A percentile compares a stretch with the other conserved stretches of the same genome.
These are phyloP conservation scores for Myiozetetes cayanensis DNA, from an alignment of 2,113 vertebrate species.

Conservation along the genomic window DNA sequence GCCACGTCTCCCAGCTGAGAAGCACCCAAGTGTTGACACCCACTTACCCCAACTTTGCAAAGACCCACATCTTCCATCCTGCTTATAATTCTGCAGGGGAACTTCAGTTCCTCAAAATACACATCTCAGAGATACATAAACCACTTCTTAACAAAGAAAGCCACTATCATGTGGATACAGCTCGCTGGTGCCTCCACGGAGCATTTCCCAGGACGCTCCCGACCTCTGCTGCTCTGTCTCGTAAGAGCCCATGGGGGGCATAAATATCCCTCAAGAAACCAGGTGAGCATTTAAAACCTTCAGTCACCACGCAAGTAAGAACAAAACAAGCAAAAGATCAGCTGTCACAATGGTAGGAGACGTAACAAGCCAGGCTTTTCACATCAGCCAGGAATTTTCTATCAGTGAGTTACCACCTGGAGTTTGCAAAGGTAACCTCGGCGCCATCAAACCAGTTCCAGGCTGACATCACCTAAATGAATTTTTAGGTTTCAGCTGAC, in stretches of 20 bases:
- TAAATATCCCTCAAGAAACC: slow-evolving; percentile 63
- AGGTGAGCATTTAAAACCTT: slow-evolving; percentile 45
- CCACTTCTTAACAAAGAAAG: neutral
- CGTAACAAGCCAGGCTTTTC: neutral
- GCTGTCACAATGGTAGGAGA: neutral
- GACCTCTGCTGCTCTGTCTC: slow-evolving; percentile 41
- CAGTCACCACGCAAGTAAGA: slow-evolving; percentile 54
- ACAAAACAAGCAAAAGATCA: slow-evolving; percentile 59
- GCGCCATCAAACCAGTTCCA: neutral
- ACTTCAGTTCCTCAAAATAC: slow-evolving; percentile 27
- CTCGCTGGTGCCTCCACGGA: neutral
- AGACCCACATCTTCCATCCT: neutral
- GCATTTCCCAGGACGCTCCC: slow-evolving; percentile 4
- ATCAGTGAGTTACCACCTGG: neutral
- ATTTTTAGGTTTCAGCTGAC: neutral
- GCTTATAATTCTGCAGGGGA: neutral
- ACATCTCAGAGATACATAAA: neutral
- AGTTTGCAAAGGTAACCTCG: neutral
- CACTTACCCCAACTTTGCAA: neutral
- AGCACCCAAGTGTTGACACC: neutral
- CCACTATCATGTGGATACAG: neutral
- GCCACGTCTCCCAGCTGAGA: neutral
- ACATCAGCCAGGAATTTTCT: neutral
- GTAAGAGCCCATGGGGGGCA: slow-evolving; percentile 36
- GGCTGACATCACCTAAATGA: neutral